Base-by-base conservation (phyloP, 2,797 vertebrate species). In the Chromobotia macracanthus region DNA sequence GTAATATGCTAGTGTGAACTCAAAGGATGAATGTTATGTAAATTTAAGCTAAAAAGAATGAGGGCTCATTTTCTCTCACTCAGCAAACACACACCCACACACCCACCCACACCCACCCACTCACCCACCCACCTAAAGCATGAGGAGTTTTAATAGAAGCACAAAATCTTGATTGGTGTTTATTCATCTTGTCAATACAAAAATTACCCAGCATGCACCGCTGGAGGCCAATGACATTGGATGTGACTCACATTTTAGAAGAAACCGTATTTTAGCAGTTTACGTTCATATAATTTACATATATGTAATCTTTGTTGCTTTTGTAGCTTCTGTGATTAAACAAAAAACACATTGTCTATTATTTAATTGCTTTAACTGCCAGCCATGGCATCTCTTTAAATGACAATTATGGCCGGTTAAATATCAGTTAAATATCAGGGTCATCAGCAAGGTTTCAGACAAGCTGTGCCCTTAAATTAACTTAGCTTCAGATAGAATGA, bases 11-110 rank as follows among this genome's bases (percentile, higher is more conserved):
- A 68, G 44, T 5, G 25, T 56, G 46, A 72, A 35, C n/a, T 58
- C 9, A 55, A 58, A 72, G 21, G 46, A 67, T 44, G 10, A 48
- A 72, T 67, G n/a, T 73, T 63, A 51, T 63, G 56, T 63, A 71
- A 64, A 78, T 71, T 71, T 78, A 77, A 82, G 67, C 51, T 77
- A 77, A 44, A 50, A 77, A 71, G 60, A 51, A 25, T 3, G 7
- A 67, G 64, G 75, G n/a, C 61, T 38, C 28, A 50, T 77, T 46
- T 35, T 31, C 9, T 31, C 41, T 44, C 9, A 9, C 7, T 41
- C 38, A 41, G 9, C 2, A 44, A 10, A 10, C 28, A 61, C 38
- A 67, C 8, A 18, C 11, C 28, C 48, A 81, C 9, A 41, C 9
- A 41, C 7, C 56, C 72, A 74, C 18, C 50, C 19, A 19, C 56